phyloP scores from a whole-genome alignment of 2,797 vertebrate genomes.

The Pangasius djambal region DNA sequence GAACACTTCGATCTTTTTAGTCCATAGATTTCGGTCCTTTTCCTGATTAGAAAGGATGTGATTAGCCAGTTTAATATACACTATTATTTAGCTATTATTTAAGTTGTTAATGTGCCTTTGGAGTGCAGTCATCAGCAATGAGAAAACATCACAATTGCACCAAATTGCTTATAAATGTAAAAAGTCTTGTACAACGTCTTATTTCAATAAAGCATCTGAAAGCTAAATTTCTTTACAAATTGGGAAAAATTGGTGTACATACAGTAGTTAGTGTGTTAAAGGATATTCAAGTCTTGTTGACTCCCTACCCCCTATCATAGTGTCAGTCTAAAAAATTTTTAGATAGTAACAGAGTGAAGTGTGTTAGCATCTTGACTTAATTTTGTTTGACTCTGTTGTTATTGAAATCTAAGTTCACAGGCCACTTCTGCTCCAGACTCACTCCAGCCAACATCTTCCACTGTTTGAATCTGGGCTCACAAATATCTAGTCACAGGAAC shows the following conservation, averaged over 20 bases:
- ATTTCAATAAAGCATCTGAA: background rate
- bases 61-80: background rate
- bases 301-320: too few relatives aligned
- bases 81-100: background rate
- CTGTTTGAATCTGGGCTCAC: background rate
- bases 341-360: background rate
- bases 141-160: background rate
- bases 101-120: background rate
- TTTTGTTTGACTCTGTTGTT: background rate
- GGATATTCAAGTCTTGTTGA: background rate
- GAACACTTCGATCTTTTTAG: background rate
- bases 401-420: background rate
- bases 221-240: background rate
- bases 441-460: conserved; percentile 5
- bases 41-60: background rate
- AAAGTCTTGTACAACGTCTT: too few relatives aligned
- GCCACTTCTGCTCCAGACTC: background rate
- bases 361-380: background rate
- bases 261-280: background rate
- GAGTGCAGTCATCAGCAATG: background rate
- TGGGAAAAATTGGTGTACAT: background rate
- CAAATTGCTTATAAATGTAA: background rate
- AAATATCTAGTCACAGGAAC: background rate
- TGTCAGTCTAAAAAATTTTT: background rate
- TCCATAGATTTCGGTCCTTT: background rate